Evolutionary conservation across 2,113 vertebrate species (phyloP).

Genomic region (Apeltes quadracus): DNA sequence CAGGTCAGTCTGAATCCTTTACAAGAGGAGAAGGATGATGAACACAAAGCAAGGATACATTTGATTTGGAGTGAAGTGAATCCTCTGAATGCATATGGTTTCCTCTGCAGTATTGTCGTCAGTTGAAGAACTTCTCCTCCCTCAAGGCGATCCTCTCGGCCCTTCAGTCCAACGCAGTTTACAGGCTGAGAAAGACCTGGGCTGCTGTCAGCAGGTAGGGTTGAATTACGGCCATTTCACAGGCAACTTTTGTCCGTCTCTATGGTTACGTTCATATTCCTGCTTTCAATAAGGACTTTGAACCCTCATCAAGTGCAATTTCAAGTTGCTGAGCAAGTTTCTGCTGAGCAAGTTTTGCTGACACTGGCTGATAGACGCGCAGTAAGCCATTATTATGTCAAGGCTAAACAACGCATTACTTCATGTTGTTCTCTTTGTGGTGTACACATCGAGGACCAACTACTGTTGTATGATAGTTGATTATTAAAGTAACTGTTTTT

Average conservation of each 20-base stretch:
- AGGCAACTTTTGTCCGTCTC: background rate
- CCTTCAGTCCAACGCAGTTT: slow-evolving; percentile 88
- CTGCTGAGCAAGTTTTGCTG: no score
- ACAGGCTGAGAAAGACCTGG: slow-evolving; percentile 89
- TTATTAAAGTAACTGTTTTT: background rate
- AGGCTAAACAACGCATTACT: slow-evolving; percentile 11
- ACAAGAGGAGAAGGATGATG: background rate
- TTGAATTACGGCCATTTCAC: background rate
- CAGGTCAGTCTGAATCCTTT: slow-evolving; percentile 75
- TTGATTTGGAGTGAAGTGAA: background rate
- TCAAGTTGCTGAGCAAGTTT: no score
- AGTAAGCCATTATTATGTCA: slow-evolving; percentile 11
- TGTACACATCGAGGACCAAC: background rate
- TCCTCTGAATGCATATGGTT: background rate
- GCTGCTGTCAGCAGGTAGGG: slow-evolving; percentile 82
- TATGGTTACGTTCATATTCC: background rate
- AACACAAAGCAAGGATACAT: background rate
- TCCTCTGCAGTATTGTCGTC: slow-evolving; percentile 80
- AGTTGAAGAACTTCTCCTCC: slow-evolving; percentile 88
- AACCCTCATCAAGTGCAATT: slow-evolving; percentile 32
- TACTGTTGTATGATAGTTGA: slow-evolving; percentile 11
- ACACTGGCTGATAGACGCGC: background rate
- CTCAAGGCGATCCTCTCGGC: slow-evolving; percentile 87
- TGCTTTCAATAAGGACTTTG: slow-evolving; percentile 42
- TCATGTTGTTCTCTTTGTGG: slow-evolving; percentile 7